Base-by-base conservation (phyloP, 1,140 invertebrate genomes). In the Brachionus paranguensis region DNA sequence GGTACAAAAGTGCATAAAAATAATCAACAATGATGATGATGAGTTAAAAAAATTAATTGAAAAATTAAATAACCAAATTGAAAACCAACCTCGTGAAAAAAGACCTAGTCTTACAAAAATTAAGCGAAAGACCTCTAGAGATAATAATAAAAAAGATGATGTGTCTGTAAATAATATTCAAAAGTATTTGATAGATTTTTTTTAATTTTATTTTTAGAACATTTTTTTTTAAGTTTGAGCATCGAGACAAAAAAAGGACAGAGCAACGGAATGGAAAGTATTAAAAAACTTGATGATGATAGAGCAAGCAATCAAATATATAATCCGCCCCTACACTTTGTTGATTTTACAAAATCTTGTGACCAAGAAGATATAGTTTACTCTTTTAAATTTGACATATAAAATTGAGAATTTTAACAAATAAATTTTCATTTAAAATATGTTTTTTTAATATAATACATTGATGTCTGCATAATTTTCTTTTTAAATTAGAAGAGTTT, bases 11-110 rank as follows among this genome's bases (percentile, higher is more conserved):
- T 81, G 78, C 17, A 29, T 81, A 37, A 60, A 24, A 27, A 17
- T 64, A 2, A 24, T 81, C 1, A 45, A 81, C 20, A 8, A 27
- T 45, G 78, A 81, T 29, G 78, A 81, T 68, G 12, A 12, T 20
- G 78, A 81, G 8, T n/a, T 81, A 8, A 60, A 64, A 60, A 81
- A 45, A 64, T 24, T 64, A 41, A 81, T 81, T 29, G 78, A 81
- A n/a, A 68, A 81, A 20, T n/a, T 76, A 47, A 50, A 50, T 76
- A 1, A 53, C 14, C 17, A 50, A 50, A 50, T 76, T 27, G 20
- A 14, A n/a, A 50, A 20, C 14, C 27, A 27, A 33, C 12, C 20
- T 27, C 6, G 43, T 27, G 24, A 27, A 76, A 47, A 24, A 76
- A 41, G 33, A 45, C 3, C 37, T 27, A 76, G 43, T 11, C 41